These are phyloP conservation scores for Amphipoea lucens DNA, from an alignment of 2,888 invertebrate species.

Conservation along the genomic window DNA sequence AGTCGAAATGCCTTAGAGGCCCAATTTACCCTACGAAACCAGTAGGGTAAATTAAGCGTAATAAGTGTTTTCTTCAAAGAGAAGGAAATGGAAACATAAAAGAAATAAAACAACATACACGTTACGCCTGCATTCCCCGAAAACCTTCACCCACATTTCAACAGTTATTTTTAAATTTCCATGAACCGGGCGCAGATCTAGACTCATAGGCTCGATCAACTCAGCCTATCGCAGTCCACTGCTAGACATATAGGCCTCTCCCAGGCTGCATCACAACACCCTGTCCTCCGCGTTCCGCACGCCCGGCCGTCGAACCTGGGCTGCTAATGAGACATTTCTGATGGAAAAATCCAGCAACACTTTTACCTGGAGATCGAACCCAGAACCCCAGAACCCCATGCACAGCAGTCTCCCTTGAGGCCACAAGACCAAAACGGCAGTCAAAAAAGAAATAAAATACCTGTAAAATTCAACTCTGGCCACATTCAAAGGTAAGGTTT, in stretches of 20 bases:
- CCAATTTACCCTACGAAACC: conserved; percentile 15
- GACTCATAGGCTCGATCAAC: not conserved
- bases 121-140: not conserved
- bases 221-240: not conserved
- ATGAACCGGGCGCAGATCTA: too few species aligned
- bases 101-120: not conserved
- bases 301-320: too few species aligned
- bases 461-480: conserved; percentile 7
- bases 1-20: not conserved
- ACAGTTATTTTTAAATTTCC: not conserved
- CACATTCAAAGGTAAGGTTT: conserved; percentile 19
- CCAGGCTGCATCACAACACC: too few species aligned
- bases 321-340: too few species aligned
- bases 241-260: not conserved
- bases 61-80: conserved; percentile 2
- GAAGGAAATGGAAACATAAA: not conserved
- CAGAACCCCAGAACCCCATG: not conserved
- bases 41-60: not conserved
- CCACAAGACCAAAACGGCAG: not conserved
- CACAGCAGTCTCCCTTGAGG: too few species aligned
- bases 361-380: not conserved
- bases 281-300: too few species aligned
- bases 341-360: not conserved
- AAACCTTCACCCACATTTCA: not conserved
- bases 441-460: conserved; percentile 18